phyloP scores from a whole-genome alignment of 2,113 vertebrate genomes.

The Oryzias curvinotus region DNA sequence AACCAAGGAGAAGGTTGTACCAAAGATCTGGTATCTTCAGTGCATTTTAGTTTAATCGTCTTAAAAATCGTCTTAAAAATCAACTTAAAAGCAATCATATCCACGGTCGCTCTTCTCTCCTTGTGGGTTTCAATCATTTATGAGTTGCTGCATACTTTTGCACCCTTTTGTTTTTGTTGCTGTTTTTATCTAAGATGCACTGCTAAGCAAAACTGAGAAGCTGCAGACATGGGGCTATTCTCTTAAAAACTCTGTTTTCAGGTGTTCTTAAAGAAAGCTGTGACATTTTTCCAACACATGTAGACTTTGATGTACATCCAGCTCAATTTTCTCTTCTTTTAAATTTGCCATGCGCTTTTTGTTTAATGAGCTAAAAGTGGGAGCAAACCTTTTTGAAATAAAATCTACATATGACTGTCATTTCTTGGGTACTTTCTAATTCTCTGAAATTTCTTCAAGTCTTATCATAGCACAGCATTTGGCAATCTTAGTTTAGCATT shows the following conservation, averaged over 20 bases:
- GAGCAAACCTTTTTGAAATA: conserved; percentile 25
- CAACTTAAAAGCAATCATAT: conserved; percentile 68
- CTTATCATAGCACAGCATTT: conserved; percentile 16
- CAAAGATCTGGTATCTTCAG: conserved; percentile 72
- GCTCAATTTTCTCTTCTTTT: neutral
- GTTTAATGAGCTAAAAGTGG: conserved; percentile 28
- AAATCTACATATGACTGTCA: conserved; percentile 29
- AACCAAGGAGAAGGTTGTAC: conserved; percentile 76
- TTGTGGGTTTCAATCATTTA: conserved; percentile 57
- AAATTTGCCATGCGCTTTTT: conserved; percentile 21
- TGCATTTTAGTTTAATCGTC: conserved; percentile 68
- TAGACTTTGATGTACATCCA: conserved; percentile 32
- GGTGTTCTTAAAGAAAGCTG: conserved; percentile 48
- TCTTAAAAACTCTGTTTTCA: conserved; percentile 22
- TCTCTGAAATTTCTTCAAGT: conserved; percentile 33
- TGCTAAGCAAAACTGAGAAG: conserved; percentile 44
- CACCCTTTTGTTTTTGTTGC: conserved; percentile 68
- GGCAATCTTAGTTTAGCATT: conserved; percentile 25
- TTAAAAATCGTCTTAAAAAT: no score
- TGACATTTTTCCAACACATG: conserved; percentile 43
- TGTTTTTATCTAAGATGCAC: conserved; percentile 60
- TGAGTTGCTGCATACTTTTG: conserved; percentile 69
- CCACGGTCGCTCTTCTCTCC: conserved; percentile 36
- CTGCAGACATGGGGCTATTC: conserved; percentile 40
- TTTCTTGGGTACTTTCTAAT: conserved; percentile 31